Evolutionary conservation across 64 coral and sea anemone genomes (phyloP).

Genomic region (Dendrophyllia cribrosa): DNA sequence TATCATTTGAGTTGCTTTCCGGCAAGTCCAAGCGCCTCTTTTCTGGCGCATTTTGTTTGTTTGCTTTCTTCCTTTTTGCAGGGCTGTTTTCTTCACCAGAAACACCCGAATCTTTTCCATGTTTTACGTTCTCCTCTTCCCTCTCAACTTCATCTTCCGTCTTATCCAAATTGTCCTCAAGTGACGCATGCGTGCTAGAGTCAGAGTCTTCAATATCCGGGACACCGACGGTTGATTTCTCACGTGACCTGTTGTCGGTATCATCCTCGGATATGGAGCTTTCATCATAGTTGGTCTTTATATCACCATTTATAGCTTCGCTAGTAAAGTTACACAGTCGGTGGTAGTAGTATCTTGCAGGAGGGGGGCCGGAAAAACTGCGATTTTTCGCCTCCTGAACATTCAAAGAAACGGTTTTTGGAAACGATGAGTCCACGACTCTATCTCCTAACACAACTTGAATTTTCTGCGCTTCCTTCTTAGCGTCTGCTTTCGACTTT

Average conservation of each 20-base stretch:
- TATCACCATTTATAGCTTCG: conserved; percentile 55
- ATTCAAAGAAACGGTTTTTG: conserved; percentile 83
- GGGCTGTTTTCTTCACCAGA: conserved; percentile 46
- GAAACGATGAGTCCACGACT: conserved; percentile 88
- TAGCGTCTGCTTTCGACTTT: conserved; percentile 40
- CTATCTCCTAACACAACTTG: conserved; percentile 87
- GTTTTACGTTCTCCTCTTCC: conserved; percentile 22
- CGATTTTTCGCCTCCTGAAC: conserved; percentile 70
- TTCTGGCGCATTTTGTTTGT: not conserved
- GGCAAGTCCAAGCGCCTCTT: not conserved
- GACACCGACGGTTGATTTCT: not conserved
- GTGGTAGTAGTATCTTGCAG: conserved; percentile 75
- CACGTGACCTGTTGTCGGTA: conserved; percentile 42
- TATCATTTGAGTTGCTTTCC: not conserved
- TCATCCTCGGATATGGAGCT: conserved; percentile 25
- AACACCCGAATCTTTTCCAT: not conserved
- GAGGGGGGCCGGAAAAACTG: conserved; percentile 18
- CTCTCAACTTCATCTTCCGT: conserved; percentile 56
- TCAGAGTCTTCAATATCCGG: conserved; percentile 35
- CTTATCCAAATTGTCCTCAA: conserved; percentile 68
- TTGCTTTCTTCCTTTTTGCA: conserved; percentile 7
- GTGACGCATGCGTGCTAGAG: conserved; percentile 72
- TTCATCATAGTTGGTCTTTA: conserved; percentile 35
- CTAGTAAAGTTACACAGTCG: conserved; percentile 61
- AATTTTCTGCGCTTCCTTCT: conserved; percentile 64